Base-by-base conservation (phyloP, 2,113 vertebrate genomes). In the Aspiorhynchus laticeps region DNA sequence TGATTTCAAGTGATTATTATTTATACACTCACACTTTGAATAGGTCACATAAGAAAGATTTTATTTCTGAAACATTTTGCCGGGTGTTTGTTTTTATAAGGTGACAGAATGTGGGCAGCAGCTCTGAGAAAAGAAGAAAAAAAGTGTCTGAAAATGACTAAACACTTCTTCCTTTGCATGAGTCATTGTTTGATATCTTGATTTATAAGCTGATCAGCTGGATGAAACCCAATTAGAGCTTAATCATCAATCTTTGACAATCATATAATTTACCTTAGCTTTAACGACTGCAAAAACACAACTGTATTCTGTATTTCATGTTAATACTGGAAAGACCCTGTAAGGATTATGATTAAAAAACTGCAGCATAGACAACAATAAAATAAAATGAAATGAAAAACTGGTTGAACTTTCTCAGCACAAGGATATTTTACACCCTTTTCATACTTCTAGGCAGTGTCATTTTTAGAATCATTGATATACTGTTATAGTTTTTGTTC, bases 131-230 rank as follows among this genome's bases (percentile, higher is more conserved):
- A 15, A 43, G 71, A 24, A 31, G n/a, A 69, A 69, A 19, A 38
- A 38, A 80, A 41, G 14, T 12, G 80, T 31, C n/a, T 65, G 38
- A 43, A 19, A 82, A 43, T 82, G 80, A 82, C 24, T 82, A 21
- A 67, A 82, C n/a, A n/a, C 59, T 67, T 65, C n/a, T 46, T 65
- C 14, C n/a, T 82, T 82, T 82, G 59, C n/a, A 2, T 65, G 59
- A 65, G 36, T 80, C 77, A 80, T 59, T 19, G 21, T 61, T 38
- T 61, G 33, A 59, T 59, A 3, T 80, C 33, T 80, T 76, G 74
- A 80, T 80, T n/a, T 59, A 56, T 59, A 17, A 21, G n/a, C 19
- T 26, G 78, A 80, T 59, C 53, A 38, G 41, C n/a, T 48, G 74
- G 74, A 76, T 76, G 74, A 48, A 76, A 46, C 41, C 14, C 41